These are phyloP conservation scores for Acipenser oxyrinchus DNA, from an alignment of 2,797 vertebrate species.

Conservation along the genomic window DNA sequence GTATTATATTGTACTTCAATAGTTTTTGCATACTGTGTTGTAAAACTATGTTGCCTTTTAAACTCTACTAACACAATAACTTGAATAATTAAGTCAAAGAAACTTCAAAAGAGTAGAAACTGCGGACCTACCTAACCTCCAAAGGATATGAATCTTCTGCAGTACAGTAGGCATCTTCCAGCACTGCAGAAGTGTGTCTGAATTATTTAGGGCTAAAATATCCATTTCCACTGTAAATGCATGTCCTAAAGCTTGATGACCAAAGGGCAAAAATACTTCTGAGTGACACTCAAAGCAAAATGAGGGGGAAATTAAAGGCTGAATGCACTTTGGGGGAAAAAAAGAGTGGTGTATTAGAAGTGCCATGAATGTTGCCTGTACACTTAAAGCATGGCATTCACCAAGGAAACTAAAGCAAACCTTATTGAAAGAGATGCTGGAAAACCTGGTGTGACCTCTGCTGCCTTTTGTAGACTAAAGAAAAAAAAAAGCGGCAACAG, in stretches of 20 bases:
- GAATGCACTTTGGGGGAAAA: constrained; percentile 22
- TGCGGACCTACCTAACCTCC: constrained; percentile 19
- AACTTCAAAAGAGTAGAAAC: neutral
- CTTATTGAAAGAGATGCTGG: constrained; percentile 34
- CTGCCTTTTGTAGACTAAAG: constrained; percentile 25
- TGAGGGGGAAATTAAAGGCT: neutral
- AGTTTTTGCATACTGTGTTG: no score
- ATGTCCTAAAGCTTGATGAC: neutral
- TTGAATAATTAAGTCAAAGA: no score
- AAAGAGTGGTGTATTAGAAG: constrained; percentile 34
- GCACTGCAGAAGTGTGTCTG: neutral
- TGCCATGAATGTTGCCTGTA: constrained; percentile 38
- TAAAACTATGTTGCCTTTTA: no score
- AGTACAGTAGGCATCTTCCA: neutral
- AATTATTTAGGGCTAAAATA: neutral
- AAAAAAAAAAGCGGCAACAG: constrained; percentile 23
- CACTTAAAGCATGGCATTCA: constrained; percentile 55
- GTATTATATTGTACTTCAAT: no score
- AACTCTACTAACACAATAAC: no score
- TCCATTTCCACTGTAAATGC: constrained; percentile 6
- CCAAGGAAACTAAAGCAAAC: constrained; percentile 45
- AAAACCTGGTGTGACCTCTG: constrained; percentile 54
- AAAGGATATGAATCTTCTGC: neutral
- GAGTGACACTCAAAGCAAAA: neutral
- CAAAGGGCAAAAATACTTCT: neutral